Percentiles rank a stretch among this genome's conserved stretches.
Conservation (phyloP, 2,797 vertebrate genomes). For the Chelon labrosus region DNA sequence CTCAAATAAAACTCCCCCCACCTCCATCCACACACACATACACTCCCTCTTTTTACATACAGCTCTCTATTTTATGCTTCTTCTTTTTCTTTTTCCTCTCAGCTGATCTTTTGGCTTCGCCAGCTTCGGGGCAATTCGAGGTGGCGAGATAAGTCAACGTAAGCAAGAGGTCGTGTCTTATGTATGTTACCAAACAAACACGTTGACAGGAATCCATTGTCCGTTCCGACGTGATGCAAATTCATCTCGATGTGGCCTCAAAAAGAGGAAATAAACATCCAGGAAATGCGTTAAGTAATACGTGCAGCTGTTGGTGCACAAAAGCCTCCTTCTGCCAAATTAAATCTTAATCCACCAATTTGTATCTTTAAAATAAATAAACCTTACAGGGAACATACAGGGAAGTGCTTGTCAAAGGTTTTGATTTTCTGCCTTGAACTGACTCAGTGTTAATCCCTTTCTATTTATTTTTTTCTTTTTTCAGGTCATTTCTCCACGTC, state of each 20-base stretch:
- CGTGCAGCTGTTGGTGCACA: conserved; percentile 5
- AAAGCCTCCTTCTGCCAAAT: conserved; percentile 7
- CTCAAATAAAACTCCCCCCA: conserved; percentile 55
- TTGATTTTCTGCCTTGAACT: conserved; percentile 57
- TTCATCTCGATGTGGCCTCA: not conserved
- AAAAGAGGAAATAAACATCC: not conserved
- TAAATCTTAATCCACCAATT: conserved; percentile 13
- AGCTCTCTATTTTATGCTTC: conserved; percentile 48
- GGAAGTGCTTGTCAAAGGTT: conserved; percentile 40
- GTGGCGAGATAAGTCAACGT: conserved; percentile 23
- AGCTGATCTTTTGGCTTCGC: conserved; percentile 64
- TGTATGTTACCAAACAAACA: conserved; percentile 18
- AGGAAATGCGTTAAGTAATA: not conserved
- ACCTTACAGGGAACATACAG: not conserved
- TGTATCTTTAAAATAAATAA: conserved; percentile 10
- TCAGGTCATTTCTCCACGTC: conserved; percentile 66
- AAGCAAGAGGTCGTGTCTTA: conserved; percentile 41
- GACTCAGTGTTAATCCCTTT: conserved; percentile 60
- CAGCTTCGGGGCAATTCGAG: too few relatives aligned
- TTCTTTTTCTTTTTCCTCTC: conserved; percentile 35
- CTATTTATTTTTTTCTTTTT: not conserved
- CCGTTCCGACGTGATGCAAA: not conserved
- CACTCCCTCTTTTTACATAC: conserved; percentile 48
- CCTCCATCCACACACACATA: conserved; percentile 20
- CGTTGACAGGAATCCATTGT: not conserved